These are phyloP conservation scores for Bagarius yarrelli DNA, from an alignment of 2,113 vertebrate species.

Conservation along the genomic window DNA sequence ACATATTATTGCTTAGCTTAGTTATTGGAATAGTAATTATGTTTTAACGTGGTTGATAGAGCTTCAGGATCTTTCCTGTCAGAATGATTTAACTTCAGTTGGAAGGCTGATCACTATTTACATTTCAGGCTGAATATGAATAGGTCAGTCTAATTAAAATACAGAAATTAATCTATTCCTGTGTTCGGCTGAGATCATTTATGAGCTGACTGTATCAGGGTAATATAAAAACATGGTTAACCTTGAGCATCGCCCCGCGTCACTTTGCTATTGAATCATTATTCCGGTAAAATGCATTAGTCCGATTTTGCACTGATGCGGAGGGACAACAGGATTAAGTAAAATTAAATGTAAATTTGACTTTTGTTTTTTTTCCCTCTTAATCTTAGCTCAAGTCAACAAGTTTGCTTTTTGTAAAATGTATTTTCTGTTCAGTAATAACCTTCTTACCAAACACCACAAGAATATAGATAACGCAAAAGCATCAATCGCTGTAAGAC, in stretches of 20 bases:
- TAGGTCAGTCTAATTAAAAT: slow-evolving; percentile 14
- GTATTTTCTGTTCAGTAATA: slow-evolving; percentile 50
- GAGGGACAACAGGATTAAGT: slow-evolving; percentile 13
- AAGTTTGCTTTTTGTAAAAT: slow-evolving; percentile 44
- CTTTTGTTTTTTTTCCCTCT: slow-evolving; percentile 48
- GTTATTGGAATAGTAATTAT: slow-evolving; percentile 13
- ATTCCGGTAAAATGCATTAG: background rate
- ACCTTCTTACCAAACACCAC: slow-evolving; percentile 48
- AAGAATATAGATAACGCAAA: slow-evolving; percentile 46
- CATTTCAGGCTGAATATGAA: slow-evolving; percentile 15
- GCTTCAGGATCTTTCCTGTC: slow-evolving; percentile 24
- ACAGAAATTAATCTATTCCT: slow-evolving; percentile 6
- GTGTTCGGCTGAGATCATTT: background rate
- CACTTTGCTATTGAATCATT: background rate
- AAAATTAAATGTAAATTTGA: slow-evolving; percentile 53
- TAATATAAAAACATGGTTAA: slow-evolving; percentile 6
- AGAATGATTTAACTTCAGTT: slow-evolving; percentile 16
- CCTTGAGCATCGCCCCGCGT: background rate
- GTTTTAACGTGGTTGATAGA: background rate
- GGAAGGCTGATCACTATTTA: background rate
- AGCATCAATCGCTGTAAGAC: slow-evolving; percentile 42
- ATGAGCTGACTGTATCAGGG: background rate
- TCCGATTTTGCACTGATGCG: background rate
- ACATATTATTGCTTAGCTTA: background rate
- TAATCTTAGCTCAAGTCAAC: slow-evolving; percentile 45